Evolutionary conservation across 2,113 vertebrate species (phyloP).

Genomic region (Actenoides hombroni): DNA sequence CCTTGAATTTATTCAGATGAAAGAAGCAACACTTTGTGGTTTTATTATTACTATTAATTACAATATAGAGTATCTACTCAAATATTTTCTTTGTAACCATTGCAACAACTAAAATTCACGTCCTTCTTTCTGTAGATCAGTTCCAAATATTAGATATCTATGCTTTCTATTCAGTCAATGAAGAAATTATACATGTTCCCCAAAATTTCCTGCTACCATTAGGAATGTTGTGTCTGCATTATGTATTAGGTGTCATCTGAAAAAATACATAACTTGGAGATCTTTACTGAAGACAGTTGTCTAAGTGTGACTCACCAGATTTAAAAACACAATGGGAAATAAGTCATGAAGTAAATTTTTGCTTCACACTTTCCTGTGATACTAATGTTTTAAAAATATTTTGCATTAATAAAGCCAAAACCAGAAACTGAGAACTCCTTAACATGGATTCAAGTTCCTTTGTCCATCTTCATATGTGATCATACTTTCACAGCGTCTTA

Average conservation of each 20-base stretch:
- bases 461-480: neutral
- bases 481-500: neutral
- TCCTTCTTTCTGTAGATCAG: too few species aligned
- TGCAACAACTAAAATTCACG: too few species aligned
- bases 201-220: neutral
- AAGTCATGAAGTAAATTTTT: neutral
- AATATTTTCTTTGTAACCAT: too few species aligned
- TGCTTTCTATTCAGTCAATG: neutral
- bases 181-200: neutral
- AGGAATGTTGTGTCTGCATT: neutral
- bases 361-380: neutral
- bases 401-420: neutral
- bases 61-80: too few species aligned
- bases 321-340: neutral
- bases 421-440: neutral
- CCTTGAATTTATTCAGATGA: neutral
- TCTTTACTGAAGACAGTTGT: neutral
- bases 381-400: neutral
- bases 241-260: neutral
- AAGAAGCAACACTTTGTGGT: too few species aligned
- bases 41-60: too few species aligned
- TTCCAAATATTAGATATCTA: too few species aligned
- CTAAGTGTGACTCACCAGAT: neutral
- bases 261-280: neutral
- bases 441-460: neutral